Base-by-base conservation (phyloP, 2,888 invertebrate genomes). In the Phlogophora meticulosa region DNA sequence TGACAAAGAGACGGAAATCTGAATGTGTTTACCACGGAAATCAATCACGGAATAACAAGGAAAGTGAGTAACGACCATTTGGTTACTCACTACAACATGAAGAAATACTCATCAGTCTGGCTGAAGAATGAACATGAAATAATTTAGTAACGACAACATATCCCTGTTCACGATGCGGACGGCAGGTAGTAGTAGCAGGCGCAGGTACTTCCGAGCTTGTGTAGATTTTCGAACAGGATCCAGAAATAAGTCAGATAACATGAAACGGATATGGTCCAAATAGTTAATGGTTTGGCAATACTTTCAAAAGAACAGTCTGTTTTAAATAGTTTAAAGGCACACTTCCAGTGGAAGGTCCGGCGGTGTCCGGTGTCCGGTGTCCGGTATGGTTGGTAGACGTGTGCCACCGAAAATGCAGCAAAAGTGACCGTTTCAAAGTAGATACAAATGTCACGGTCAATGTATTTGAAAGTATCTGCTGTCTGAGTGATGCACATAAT, bases 391-490 rank as follows among this genome's bases (percentile, higher is more conserved):
- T 10, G 1, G 57, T 24, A 9, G 4, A 32, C 17, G 15, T 36
- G 28, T 58, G 15, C 28, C 17, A n/a, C n/a, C 13, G 7, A 28
- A 34, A 36, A 24, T 53, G 10, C 34, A 5, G 43, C 20, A 7
- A n/a, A 20, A 46, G 17, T 34, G 51, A 32, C 45, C 20, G 38
- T 60, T 40, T 70, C 17, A 7, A 59, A 20, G 20, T 53, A 59
- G 28, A 49, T n/a, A 72, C 5, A n/a, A 65, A 73, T 55, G 69
- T 73, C 69, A 73, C 32, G 69, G 69, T n/a, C 69, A 11, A 42
- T 34, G 13, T 22, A 38, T 64, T 64, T 38, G 48, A 70, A 73
- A 70, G 55, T 65, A 42, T 28, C 11, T 2, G n/a, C 13, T 57
- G 17, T 4, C 57, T 57, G 17, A 32, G 34, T 46, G 32, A 34